Evolutionary conservation across 2,113 vertebrate genomes (phyloP), one percentile per base, ranked within the genome.

Genomic region (Paedocypris sp.): DNA sequence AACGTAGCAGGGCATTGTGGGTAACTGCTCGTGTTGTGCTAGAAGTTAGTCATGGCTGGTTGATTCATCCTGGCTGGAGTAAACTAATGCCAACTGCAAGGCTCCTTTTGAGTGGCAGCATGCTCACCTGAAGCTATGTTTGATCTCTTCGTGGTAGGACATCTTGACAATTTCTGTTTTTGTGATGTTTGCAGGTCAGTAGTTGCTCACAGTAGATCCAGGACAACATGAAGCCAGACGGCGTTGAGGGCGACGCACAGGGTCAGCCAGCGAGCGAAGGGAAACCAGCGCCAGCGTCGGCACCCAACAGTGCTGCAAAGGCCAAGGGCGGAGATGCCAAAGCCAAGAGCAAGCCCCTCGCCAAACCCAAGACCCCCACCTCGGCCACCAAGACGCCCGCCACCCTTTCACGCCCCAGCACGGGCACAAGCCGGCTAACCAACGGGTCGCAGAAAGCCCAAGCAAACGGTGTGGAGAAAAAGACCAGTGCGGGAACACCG

Each of bases 221-320:
- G 71, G 72, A 66, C 71, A 75, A 80, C 75, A 87, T 87, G 86
- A 87, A 86, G 76, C 84, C 86, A 29, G 86, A 87, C 78, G 86
- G 86, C 59, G 83, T 83, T 69, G 77, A 77, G 1, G 79, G 33
- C 18, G 82, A 74, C 62, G 80, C 76, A 39, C 73, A 77, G 15
- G 66, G 73, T 49, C 77, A 78, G 74, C 59, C 57, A 53, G 60
- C 72, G 9, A 68, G 16, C 5, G 75, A 45, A 60, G 66, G 7
- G 4, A 73, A 75, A 25, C 31, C 73, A 1, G 66, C 74, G 52
- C 57, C 64, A 6, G 56, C 67, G 6, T 62, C 64, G 53, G 77
- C 74, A 51, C 62, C 72, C 47, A 68, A 74, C 16, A 83, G 83
- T 69, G 54, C 75, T 5, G 60, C 36, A 19, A 60, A 52, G 49